Evolutionary conservation across 2,888 invertebrate genomes (phyloP).

Genomic region (Drosophila ochracea): DNA sequence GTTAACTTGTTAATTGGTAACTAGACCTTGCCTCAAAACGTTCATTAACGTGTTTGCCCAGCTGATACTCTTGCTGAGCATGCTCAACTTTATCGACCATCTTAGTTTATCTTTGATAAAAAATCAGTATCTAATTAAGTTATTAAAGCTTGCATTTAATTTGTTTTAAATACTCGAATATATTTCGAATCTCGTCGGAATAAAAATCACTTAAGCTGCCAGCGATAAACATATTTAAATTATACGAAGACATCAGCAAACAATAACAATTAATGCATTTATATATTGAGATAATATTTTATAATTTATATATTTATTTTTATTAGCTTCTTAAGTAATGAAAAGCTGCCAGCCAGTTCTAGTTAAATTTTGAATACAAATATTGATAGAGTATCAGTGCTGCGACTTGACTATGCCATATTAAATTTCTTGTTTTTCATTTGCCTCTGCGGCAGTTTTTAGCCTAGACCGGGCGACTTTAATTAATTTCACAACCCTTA

Average conservation of each 20-base stretch:
- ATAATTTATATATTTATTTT: not conserved
- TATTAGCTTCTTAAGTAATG: not conserved
- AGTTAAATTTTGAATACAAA: not conserved
- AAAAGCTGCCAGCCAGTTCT: not conserved
- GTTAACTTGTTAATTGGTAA: conserved; percentile 90
- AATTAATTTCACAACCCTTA: conserved; percentile 64
- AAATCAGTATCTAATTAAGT: not conserved
- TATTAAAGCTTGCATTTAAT: not conserved
- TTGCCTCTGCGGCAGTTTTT: conserved; percentile 29
- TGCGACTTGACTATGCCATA: not conserved
- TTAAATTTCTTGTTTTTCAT: conserved; percentile 16
- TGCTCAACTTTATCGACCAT: not conserved
- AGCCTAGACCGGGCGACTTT: conserved; percentile 39
- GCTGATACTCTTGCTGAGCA: not conserved
- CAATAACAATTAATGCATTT: not conserved
- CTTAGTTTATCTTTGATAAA: not conserved
- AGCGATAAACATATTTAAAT: not conserved
- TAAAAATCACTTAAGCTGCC: not conserved
- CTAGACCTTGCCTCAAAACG: conserved; percentile 65
- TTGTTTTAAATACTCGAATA: not conserved
- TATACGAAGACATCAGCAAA: not conserved
- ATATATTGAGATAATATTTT: not conserved
- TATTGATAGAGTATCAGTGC: conserved; percentile 7
- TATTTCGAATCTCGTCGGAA: not conserved
- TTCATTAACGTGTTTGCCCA: conserved; percentile 28